Percentiles rank a stretch among this genome's conserved stretches.
phyloP scores from a whole-genome alignment of 2,888 invertebrate genomes.

The Diarsia brunnea region DNA sequence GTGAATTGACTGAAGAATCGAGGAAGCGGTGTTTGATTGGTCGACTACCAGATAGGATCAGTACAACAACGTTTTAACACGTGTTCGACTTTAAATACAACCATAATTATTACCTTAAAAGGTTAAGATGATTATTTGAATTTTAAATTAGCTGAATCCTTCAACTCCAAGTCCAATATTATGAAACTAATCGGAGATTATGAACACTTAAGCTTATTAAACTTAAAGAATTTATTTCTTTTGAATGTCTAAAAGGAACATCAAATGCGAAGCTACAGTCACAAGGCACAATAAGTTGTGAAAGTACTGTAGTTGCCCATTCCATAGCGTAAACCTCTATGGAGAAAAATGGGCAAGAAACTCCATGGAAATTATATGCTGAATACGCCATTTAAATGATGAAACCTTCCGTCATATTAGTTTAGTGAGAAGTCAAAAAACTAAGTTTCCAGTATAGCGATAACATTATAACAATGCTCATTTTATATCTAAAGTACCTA shows the following conservation, averaged over 20 bases:
- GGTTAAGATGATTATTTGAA: not conserved
- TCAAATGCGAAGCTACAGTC: too few relatives aligned
- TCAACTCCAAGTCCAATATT: not conserved
- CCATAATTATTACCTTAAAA: not conserved
- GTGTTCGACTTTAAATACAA: not conserved
- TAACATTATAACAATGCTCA: not conserved
- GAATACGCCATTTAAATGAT: not conserved
- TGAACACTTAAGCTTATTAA: not conserved
- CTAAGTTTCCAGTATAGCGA: not conserved
- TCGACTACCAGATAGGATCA: not conserved
- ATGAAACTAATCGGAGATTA: not conserved
- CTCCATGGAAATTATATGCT: too few relatives aligned
- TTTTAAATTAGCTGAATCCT: too few relatives aligned
- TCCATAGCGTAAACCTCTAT: too few relatives aligned
- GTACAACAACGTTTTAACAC: not conserved
- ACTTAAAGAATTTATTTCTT: too few relatives aligned
- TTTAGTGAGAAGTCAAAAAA: not conserved
- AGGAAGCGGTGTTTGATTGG: not conserved
- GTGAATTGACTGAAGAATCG: constrained; percentile 2
- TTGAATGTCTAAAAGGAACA: too few relatives aligned
- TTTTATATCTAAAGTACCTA: not conserved
- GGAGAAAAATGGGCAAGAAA: too few relatives aligned
- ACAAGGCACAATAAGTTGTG: too few relatives aligned
- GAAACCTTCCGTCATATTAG: not conserved
- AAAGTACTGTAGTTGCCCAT: too few relatives aligned